A percentile compares a stretch with the other conserved stretches of the same genome.
phyloP scores from a whole-genome alignment of 1,140 invertebrate species.

The Pemphigus obesinymphae region DNA sequence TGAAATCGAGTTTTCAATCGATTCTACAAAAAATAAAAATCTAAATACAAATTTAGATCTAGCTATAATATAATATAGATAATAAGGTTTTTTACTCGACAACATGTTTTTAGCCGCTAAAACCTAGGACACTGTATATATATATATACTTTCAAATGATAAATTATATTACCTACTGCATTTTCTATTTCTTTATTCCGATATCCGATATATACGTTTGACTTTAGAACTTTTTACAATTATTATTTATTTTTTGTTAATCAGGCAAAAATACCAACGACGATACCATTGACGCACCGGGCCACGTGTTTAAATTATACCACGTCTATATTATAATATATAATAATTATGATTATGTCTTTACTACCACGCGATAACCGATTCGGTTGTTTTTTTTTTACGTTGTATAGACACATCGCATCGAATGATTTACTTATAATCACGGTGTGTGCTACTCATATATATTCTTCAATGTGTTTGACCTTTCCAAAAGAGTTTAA shows the following conservation, averaged over 20 bases:
- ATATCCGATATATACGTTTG: too few species aligned
- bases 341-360: not conserved
- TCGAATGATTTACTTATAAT: not conserved
- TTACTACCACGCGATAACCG: not conserved
- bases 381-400: not conserved
- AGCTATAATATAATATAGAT: too few species aligned
- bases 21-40: too few species aligned
- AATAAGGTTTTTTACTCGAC: too few species aligned
- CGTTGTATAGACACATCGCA: not conserved
- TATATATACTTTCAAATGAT: not conserved
- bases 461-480: not conserved
- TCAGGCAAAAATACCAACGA: not conserved
- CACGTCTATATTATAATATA: too few species aligned
- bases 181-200: not conserved
- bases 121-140: not conserved
- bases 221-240: not conserved
- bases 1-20: too few species aligned
- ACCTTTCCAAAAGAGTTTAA: conserved; percentile 28
- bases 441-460: not conserved
- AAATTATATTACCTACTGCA: too few species aligned
- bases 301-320: not conserved
- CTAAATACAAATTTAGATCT: too few species aligned
- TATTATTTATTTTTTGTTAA: not conserved
- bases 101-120: too few species aligned
- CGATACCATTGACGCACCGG: not conserved